Percentiles rank a stretch among this genome's conserved stretches.
These are phyloP conservation scores for Drosophila histrio DNA, from an alignment of 2,888 invertebrate species.

Conservation along the genomic window DNA sequence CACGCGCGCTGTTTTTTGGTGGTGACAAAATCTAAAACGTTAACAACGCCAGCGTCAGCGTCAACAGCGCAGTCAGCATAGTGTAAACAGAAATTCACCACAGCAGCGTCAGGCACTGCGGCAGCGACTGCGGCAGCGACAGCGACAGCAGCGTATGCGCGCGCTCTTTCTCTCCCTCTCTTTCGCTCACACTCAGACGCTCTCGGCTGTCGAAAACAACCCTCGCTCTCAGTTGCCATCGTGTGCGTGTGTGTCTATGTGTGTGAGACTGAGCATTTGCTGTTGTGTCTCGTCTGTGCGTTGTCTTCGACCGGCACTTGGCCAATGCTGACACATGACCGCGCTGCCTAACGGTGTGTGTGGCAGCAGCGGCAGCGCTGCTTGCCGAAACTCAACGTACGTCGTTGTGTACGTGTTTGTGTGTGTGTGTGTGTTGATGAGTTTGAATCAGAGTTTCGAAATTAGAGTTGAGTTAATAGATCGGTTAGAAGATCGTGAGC, in stretches of 20 bases:
- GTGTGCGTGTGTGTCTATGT: slow-evolving; percentile 8
- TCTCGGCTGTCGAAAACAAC: slow-evolving; percentile 36
- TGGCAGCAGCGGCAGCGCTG: background rate
- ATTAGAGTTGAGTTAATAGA: background rate
- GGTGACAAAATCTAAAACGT: slow-evolving; percentile 52
- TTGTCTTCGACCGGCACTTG: slow-evolving; percentile 57
- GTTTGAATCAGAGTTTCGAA: background rate
- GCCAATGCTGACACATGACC: slow-evolving; percentile 56
- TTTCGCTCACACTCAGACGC: background rate
- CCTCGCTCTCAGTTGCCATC: slow-evolving; percentile 31
- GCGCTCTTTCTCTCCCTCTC: slow-evolving; percentile 28
- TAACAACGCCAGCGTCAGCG: slow-evolving; percentile 42
- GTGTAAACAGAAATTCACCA: slow-evolving; percentile 53
- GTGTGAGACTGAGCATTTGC: slow-evolving; percentile 12
- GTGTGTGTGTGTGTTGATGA: background rate
- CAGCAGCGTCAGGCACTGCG: slow-evolving; percentile 34
- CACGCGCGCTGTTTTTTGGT: slow-evolving; percentile 21
- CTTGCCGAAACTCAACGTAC: background rate
- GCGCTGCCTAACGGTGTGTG: slow-evolving; percentile 16
- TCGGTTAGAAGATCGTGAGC: background rate
- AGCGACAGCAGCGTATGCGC: slow-evolving; percentile 23
- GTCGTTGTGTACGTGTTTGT: slow-evolving; percentile 3
- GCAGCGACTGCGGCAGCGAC: slow-evolving; percentile 22
- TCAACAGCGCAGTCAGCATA: slow-evolving; percentile 16
- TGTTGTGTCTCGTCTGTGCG: slow-evolving; percentile 33